phyloP scores from a whole-genome alignment of 2,797 vertebrate species.

The Poeciliopsis turneri region DNA sequence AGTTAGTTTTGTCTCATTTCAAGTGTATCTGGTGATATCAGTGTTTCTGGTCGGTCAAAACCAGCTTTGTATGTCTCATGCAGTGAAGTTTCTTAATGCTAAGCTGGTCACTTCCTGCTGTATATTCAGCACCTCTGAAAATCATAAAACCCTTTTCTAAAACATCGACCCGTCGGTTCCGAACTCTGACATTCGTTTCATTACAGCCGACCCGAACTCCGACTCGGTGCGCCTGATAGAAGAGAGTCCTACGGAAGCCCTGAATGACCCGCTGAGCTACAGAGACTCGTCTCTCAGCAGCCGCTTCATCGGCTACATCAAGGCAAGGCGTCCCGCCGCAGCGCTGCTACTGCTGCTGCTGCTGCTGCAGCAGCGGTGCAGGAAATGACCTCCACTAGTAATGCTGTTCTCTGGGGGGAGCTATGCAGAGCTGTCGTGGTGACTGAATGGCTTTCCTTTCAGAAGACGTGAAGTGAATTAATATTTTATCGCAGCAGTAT shows the following conservation, averaged over 20 bases:
- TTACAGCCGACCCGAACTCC: slow-evolving; percentile 56
- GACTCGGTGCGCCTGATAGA: slow-evolving; percentile 67
- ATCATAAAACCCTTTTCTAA: background rate
- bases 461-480: background rate
- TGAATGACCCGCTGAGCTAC: slow-evolving; percentile 76
- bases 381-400: slow-evolving; percentile 17
- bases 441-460: slow-evolving; percentile 1
- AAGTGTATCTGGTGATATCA: background rate
- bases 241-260: slow-evolving; percentile 79
- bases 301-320: slow-evolving; percentile 87
- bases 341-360: background rate
- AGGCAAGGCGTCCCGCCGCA: slow-evolving; percentile 76
- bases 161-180: background rate
- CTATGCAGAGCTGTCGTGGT: slow-evolving; percentile 11
- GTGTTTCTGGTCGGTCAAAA: background rate
- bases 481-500: background rate
- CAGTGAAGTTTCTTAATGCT: background rate
- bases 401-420: background rate
- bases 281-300: slow-evolving; percentile 79
- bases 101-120: background rate
- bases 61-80: background rate
- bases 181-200: background rate
- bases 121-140: background rate
- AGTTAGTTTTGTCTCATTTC: too few species aligned
- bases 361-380: slow-evolving; percentile 8